These are phyloP conservation scores for Lasiommata megera DNA, from an alignment of 2,888 invertebrate species.

Conservation along the genomic window DNA sequence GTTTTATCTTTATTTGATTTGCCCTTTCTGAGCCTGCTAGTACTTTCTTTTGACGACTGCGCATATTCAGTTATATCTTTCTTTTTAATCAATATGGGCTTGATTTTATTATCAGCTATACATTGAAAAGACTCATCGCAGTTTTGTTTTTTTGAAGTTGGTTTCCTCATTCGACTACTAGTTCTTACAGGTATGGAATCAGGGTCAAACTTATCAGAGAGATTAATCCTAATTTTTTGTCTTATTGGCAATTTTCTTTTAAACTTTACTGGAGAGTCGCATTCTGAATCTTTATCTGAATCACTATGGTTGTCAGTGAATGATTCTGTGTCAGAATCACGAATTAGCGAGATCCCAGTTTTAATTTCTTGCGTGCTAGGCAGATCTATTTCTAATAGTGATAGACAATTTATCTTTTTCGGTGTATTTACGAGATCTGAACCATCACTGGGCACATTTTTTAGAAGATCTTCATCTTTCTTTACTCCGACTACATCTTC, in stretches of 20 bases:
- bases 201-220: conserved; percentile 53
- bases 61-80: conserved; percentile 58
- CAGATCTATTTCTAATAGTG: conserved; percentile 55
- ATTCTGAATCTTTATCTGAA: conserved; percentile 47
- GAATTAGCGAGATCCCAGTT: conserved; percentile 44
- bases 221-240: conserved; percentile 47
- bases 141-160: conserved; percentile 50
- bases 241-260: conserved; percentile 42
- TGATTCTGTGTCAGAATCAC: conserved; percentile 47
- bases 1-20: conserved; percentile 13
- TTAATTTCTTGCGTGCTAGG: conserved; percentile 70
- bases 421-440: conserved; percentile 58
- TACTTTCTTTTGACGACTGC: conserved; percentile 38
- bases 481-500: conserved; percentile 44
- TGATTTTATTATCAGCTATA: conserved; percentile 43
- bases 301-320: conserved; percentile 28
- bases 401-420: conserved; percentile 49
- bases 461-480: conserved; percentile 34
- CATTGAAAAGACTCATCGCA: conserved; percentile 37
- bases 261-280: conserved; percentile 49
- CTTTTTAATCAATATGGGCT: conserved; percentile 48
- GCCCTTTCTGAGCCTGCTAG: conserved; percentile 15
- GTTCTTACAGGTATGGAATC: conserved; percentile 55
- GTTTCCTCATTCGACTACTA: conserved; percentile 61
- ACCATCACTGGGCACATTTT: conserved; percentile 48